Percentiles rank a stretch among this genome's conserved stretches.
Evolutionary conservation across 2,113 vertebrate species (phyloP).

Genomic region (Mus musculus): GRCm39 chr10:95224501-95225000

Average conservation of each 20-base stretch:
- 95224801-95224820: accelerated
- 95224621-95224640: constrained; percentile 15
- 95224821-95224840: neutral
- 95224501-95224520: neutral
- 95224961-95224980: too few species aligned
- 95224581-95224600: neutral
- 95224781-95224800: neutral
- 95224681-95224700: constrained; percentile 4
- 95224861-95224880: neutral
- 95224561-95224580: neutral
- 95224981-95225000: neutral
- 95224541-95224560: neutral
- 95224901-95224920: neutral
- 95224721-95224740: neutral
- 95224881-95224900: neutral
- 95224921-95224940: neutral
- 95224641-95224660: constrained; percentile 9
- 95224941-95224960: neutral
- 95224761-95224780: neutral
- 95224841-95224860: neutral
- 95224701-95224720: constrained; percentile 51
- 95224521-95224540: neutral
- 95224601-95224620: neutral
- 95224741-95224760: neutral
- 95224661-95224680: constrained; percentile 39